These are phyloP conservation scores for Atrichornis clamosus DNA, from an alignment of 2,113 vertebrate genomes.

Conservation along the genomic window DNA sequence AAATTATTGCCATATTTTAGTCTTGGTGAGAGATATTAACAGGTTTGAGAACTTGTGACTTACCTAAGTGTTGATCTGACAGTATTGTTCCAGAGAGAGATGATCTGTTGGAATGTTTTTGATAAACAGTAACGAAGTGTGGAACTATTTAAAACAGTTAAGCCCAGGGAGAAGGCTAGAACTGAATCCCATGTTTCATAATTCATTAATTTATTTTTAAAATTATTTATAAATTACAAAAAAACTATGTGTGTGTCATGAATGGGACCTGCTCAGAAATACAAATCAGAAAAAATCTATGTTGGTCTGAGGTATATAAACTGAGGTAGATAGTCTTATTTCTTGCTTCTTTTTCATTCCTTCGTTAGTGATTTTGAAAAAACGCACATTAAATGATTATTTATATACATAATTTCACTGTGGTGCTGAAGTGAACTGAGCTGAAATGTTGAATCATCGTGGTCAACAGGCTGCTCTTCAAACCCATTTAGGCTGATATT, in stretches of 20 bases:
- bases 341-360: neutral
- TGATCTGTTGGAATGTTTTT: neutral
- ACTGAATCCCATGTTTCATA: neutral
- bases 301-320: neutral
- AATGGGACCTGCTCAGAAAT: neutral
- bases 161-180: neutral
- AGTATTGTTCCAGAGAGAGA: neutral
- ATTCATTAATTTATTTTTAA: neutral
- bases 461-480: neutral
- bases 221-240: neutral
- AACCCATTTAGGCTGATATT: neutral
- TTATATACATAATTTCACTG: neutral
- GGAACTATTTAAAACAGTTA: neutral
- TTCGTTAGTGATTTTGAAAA: neutral
- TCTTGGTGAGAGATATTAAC: neutral
- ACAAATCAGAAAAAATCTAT: neutral
- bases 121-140: neutral
- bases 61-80: neutral
- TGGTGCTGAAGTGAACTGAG: constrained; percentile 8
- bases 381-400: neutral
- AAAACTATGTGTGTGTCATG: neutral
- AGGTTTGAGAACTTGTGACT: neutral
- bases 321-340: no score
- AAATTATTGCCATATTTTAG: neutral
- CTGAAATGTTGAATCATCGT: constrained; percentile 2